Conservation (phyloP, 1,140 invertebrate genomes). For the Leptopilina boulardi region DNA sequence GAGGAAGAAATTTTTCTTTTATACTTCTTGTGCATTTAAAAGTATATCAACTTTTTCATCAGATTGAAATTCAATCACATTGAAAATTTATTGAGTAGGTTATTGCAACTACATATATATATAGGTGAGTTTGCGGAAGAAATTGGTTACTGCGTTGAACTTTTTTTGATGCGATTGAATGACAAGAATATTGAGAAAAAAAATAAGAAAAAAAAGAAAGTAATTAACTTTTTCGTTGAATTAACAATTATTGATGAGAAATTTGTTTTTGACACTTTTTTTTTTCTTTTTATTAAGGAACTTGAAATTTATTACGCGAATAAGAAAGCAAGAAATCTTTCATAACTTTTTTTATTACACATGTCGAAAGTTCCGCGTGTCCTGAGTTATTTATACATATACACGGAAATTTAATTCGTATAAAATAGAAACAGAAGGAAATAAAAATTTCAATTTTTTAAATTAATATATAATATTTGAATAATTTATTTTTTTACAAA, state of each 20-base stretch:
- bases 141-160: not conserved
- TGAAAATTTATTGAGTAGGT: not conserved
- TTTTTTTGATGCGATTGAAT: not conserved
- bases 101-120: not conserved
- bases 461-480: too few species aligned
- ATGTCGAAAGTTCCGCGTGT: not conserved
- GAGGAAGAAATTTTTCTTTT: not conserved
- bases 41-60: slow-evolving; percentile 32
- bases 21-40: slow-evolving; percentile 3
- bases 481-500: too few species aligned
- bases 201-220: not conserved
- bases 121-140: not conserved
- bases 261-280: not conserved
- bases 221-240: not conserved
- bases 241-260: not conserved
- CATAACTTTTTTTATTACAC: slow-evolving; percentile 5
- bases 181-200: slow-evolving; percentile 1
- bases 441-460: not conserved
- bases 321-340: not conserved
- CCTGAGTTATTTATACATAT: not conserved
- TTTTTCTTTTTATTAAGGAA: not conserved
- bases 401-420: not conserved
- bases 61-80: slow-evolving; percentile 10
- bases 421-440: too few species aligned
- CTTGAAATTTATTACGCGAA: not conserved